Percentiles rank a stretch among this genome's conserved stretches.
phyloP scores from a whole-genome alignment of 1,140 invertebrate species.

The Belonocnema kinseyi region DNA sequence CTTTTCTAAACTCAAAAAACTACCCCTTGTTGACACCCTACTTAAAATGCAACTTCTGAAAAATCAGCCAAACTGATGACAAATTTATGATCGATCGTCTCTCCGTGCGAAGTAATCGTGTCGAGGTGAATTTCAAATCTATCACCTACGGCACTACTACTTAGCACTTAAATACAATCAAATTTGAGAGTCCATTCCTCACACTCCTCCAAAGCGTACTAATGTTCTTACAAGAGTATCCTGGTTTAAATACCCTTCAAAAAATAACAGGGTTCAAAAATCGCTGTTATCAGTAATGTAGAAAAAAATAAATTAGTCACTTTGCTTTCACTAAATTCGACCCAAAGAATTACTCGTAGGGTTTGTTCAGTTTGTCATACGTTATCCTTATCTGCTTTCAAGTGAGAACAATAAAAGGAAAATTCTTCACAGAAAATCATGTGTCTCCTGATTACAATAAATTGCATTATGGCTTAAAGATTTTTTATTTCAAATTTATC shows the following conservation, averaged over 20 bases:
- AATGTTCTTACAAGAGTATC: neutral
- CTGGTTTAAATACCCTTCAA: neutral
- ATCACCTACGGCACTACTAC: conserved; percentile 75
- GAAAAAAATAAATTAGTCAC: neutral
- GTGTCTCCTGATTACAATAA: too few species aligned
- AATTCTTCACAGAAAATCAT: too few species aligned
- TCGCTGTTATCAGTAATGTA: neutral
- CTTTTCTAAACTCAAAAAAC: neutral
- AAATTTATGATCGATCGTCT: conserved; percentile 37
- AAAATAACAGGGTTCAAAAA: neutral
- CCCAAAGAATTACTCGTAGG: neutral
- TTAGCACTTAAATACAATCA: conserved; percentile 60
- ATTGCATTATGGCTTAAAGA: too few species aligned
- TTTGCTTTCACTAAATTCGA: neutral
- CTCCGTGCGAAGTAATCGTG: conserved; percentile 67
- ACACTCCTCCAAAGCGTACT: neutral
- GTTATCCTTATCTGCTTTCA: neutral
- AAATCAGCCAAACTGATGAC: neutral
- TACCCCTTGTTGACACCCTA: too few species aligned
- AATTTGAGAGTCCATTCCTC: neutral
- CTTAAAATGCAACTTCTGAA: neutral
- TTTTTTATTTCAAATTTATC: too few species aligned
- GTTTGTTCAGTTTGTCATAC: neutral
- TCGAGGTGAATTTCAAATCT: conserved; percentile 62
- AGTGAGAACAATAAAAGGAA: too few species aligned